These are phyloP conservation scores for Aphis gossypii DNA, from an alignment of 1,140 invertebrate genomes.

Conservation along the genomic window DNA sequence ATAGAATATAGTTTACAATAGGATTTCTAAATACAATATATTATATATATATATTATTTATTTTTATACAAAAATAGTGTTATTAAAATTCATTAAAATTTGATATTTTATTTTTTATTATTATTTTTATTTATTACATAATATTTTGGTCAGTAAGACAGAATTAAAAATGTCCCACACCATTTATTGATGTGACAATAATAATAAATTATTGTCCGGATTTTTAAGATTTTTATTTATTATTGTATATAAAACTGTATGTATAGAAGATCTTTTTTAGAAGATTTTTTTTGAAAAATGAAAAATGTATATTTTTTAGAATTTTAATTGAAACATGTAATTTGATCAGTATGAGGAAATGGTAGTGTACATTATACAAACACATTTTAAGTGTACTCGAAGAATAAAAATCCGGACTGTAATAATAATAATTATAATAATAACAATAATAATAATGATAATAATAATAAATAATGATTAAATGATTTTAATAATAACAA, in stretches of 20 bases:
- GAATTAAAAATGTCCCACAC: neutral
- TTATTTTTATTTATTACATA: constrained; percentile 18
- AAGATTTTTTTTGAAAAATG: neutral
- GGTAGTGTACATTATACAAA: neutral
- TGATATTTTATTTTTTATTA: neutral
- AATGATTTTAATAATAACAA: neutral
- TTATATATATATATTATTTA: neutral
- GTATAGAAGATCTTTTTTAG: neutral
- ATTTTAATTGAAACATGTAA: too few relatives aligned
- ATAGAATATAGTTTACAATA: constrained; percentile 24
- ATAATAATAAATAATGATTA: neutral
- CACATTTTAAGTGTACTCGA: neutral
- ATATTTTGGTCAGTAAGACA: neutral
- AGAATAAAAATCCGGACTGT: neutral
- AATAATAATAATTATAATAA: constrained; percentile 17
- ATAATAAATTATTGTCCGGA: constrained; percentile 17
- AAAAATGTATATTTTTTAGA: neutral
- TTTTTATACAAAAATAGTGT: constrained; percentile 46
- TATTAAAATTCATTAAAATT: neutral
- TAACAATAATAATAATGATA: neutral
- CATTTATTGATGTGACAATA: neutral
- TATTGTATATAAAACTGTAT: neutral
- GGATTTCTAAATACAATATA: constrained; percentile 18
- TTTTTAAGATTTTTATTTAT: neutral
- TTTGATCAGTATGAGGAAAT: neutral